Evolutionary conservation across 1,140 invertebrate species (phyloP).

Genomic region (Euura lappo): DNA sequence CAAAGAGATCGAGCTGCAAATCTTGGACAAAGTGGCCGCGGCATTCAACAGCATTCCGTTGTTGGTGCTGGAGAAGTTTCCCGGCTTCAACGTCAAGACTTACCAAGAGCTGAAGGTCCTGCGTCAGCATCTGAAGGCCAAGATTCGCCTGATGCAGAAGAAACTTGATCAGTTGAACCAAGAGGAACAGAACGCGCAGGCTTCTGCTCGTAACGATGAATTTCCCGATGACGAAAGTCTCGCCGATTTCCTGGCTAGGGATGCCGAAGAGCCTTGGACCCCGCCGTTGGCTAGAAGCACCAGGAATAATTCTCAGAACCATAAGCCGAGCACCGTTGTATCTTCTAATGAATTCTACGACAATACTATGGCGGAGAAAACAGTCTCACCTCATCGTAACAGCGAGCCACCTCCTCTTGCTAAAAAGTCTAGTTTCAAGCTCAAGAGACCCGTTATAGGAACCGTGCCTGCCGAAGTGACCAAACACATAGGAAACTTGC

Average conservation of each 20-base stretch:
- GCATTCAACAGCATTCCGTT: background rate
- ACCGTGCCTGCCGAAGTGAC: conserved; percentile 14
- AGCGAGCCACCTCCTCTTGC: background rate
- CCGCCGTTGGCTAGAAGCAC: background rate
- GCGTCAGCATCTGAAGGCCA: background rate
- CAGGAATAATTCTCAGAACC: background rate
- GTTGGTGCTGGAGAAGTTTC: background rate
- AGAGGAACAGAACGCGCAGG: background rate
- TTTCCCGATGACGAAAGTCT: background rate
- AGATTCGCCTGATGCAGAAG: background rate
- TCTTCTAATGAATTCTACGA: background rate
- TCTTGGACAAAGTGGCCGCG: background rate
- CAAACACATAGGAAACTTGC: conserved; percentile 17
- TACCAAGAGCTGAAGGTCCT: background rate
- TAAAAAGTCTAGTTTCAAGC: conserved; percentile 14
- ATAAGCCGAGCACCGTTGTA: background rate
- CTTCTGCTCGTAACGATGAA: background rate
- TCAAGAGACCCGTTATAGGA: conserved; percentile 20
- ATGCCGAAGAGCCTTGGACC: background rate
- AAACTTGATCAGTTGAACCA: background rate
- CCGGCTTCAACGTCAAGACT: background rate
- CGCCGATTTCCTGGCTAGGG: background rate
- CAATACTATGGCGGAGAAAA: background rate
- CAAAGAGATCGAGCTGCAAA: background rate
- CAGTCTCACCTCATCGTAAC: too few species aligned